phyloP scores from a whole-genome alignment of 2,888 invertebrate genomes.

The Drosophila rellima region DNA sequence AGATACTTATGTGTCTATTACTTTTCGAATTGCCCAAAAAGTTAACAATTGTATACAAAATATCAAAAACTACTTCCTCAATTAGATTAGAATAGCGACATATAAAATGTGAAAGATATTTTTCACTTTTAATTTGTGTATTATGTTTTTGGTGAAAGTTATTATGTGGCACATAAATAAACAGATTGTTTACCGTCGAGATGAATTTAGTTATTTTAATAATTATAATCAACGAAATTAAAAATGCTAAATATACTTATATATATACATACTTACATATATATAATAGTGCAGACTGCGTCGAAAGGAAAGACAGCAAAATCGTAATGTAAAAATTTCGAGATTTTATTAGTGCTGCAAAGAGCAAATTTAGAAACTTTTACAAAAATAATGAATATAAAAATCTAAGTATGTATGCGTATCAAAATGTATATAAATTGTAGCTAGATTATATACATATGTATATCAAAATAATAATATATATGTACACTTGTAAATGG shows the following conservation, averaged over 20 bases:
- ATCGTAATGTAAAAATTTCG: constrained; percentile 38
- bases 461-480: constrained; percentile 13
- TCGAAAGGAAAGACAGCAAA: constrained; percentile 10
- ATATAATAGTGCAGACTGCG: constrained; percentile 20
- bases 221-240: constrained; percentile 28
- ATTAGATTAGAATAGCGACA: not conserved
- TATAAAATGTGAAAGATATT: not conserved
- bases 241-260: constrained; percentile 12
- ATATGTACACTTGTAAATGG: constrained; percentile 47
- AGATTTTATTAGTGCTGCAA: constrained; percentile 43
- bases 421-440: constrained; percentile 12
- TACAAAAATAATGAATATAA: constrained; percentile 27
- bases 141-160: not conserved
- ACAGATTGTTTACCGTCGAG: constrained; percentile 31
- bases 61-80: not conserved
- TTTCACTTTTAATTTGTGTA: too few species aligned
- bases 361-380: constrained; percentile 43
- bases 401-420: constrained; percentile 22
- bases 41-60: not conserved
- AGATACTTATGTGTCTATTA: constrained; percentile 3
- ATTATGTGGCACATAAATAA: constrained; percentile 41
- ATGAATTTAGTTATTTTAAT: constrained; percentile 20
- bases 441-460: constrained; percentile 12
- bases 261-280: constrained; percentile 2
- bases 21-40: not conserved